Percentiles rank a stretch among this genome's conserved stretches.
phyloP scores from a whole-genome alignment of 1,140 invertebrate species.

The Palaemon carinicauda region DNA sequence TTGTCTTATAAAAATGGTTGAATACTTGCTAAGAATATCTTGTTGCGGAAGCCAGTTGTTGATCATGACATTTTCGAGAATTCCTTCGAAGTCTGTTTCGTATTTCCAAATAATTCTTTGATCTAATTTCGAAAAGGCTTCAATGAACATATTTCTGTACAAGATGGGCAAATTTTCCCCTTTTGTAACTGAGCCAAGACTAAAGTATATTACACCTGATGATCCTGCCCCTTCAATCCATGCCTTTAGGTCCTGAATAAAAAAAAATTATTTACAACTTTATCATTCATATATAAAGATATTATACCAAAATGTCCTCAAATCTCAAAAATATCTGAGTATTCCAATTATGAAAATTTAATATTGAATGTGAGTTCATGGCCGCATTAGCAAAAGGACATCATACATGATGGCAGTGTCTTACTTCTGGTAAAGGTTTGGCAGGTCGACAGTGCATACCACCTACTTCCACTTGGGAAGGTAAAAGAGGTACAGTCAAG shows the following conservation, averaged over 20 bases:
- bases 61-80: constrained; percentile 36
- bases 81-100: constrained; percentile 35
- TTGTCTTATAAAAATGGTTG: too few species aligned
- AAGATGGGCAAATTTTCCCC: not conserved
- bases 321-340: not conserved
- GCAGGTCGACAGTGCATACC: constrained; percentile 35
- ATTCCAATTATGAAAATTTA: not conserved
- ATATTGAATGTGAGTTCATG: not conserved
- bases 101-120: constrained; percentile 57
- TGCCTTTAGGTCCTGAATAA: not conserved
- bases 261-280: too few species aligned
- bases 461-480: constrained; percentile 16
- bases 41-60: constrained; percentile 20
- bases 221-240: constrained; percentile 14
- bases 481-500: not conserved
- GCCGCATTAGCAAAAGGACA: not conserved
- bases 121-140: constrained; percentile 38
- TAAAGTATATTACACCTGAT: constrained; percentile 31
- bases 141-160: constrained; percentile 22
- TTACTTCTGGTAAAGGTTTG: constrained; percentile 16
- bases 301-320: too few species aligned
- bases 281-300: not conserved
- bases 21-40: constrained; percentile 5
- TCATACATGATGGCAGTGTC: not conserved
- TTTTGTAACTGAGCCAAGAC: constrained; percentile 14